Evolutionary conservation across 2,797 vertebrate species (phyloP), one percentile per base, ranked within the genome.

Genomic region (Catamblyrhynchus diadema): DNA sequence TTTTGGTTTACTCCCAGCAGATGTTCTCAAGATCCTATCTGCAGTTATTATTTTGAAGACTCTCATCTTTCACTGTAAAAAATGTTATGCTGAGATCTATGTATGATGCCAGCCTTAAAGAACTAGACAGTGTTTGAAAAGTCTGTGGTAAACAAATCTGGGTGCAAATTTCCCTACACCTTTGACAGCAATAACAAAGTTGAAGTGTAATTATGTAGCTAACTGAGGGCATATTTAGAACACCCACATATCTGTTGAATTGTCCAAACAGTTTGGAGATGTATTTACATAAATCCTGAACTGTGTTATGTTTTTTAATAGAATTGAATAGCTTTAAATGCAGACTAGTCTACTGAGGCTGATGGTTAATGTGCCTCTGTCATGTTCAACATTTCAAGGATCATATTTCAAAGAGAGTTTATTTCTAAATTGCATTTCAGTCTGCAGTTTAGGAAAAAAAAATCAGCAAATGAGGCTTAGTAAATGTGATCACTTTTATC

Each of bases 371-470:
- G 60, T 81, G 44, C 60, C 64, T 93, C 72, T 91, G 88, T 91
- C 90, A 74, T 84, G 67, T 95, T 92, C 88, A 93, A 73, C 79
- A 66, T 94, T 92, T 91, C 72, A 93, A 94, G 64, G 50, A 91
- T 88, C 45, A 21, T 71, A 83, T 90, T 96, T 96, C 91, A 91
- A 89, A 94, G 79, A 45, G 35, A 82, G 42, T 94, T 93, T 90
- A 80, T 92, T 95, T 94, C 92, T 70, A 93, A 91, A 95, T 91
- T 95, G 61, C 10, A 10, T 94, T 94, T 95, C 66, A 94, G 30
- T 81, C 57, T 91, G 18, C 45, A 51, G 67, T 94, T 95, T 90
- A 44, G 78, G n/a, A n/a, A 25, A 85, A 77, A 74, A 81, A 80
- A 73, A 16, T 61, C n/a, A n/a, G 19, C 28, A 90, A 97, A 94